phyloP scores from a whole-genome alignment of 1,140 invertebrate species.

The Macrotrachela quadricornifera region DNA sequence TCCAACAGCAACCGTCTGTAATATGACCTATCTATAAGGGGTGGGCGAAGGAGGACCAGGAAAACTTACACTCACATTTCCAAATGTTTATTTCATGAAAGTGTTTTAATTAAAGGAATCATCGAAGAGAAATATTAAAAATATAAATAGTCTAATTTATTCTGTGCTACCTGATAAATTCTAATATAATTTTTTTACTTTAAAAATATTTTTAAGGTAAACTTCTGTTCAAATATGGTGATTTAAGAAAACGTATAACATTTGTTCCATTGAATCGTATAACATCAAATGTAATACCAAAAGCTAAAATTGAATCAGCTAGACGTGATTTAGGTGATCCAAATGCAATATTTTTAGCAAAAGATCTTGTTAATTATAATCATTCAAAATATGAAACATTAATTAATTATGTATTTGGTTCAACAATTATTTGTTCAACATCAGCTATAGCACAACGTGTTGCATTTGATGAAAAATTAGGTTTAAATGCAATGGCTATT shows the following conservation, averaged over 20 bases:
- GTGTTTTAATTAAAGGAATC: too few species aligned
- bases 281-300: slow-evolving; percentile 38
- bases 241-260: slow-evolving; percentile 53
- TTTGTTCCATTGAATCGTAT: slow-evolving; percentile 82
- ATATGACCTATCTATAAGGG: too few species aligned
- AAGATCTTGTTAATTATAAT: slow-evolving; percentile 59
- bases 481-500: slow-evolving; percentile 49
- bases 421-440: slow-evolving; percentile 56
- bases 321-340: slow-evolving; percentile 16
- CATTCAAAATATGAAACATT: slow-evolving; percentile 41
- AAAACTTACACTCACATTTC: too few species aligned
- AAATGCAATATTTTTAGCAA: slow-evolving; percentile 60
- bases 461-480: slow-evolving; percentile 41
- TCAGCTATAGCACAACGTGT: slow-evolving; percentile 52
- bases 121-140: too few species aligned
- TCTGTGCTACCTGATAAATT: too few species aligned
- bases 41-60: too few species aligned
- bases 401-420: slow-evolving; percentile 71
- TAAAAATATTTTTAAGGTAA: slow-evolving; percentile 28
- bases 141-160: too few species aligned
- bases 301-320: slow-evolving; percentile 38
- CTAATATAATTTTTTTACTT: too few species aligned
- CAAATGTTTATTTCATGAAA: too few species aligned
- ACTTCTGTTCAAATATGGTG: slow-evolving; percentile 54
- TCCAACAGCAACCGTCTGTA: too few species aligned